Base-by-base conservation (phyloP, 2,113 vertebrate genomes). In the Kryptolebias marmoratus region DNA sequence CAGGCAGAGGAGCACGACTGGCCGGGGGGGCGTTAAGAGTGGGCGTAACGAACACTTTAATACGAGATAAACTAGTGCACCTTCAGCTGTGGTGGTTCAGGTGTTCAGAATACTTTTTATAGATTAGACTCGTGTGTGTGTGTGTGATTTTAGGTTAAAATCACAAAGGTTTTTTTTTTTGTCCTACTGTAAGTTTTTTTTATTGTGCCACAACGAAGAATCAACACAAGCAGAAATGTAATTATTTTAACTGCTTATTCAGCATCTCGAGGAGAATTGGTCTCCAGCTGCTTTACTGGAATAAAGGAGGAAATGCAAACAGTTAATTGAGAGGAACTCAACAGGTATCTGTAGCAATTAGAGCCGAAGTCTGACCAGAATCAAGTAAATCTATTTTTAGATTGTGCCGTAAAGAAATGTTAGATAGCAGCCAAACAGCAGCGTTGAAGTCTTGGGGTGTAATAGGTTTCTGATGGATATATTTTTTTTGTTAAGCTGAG, bases 221-320 rank as follows among this genome's bases (percentile, higher is more conserved):
- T 66, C 49, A 53, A 63, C 57, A 73, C 10, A 2, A 65, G 48
- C 42, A 57, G 59, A 75, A 65, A 60, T 68, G 42, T 64, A 73
- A 82, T 86, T 68, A 77, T 75, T 73, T 65, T 56, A 54, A 66
- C 56, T 45, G 49, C 22, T 77, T 27, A 12, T 63, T 70, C 54
- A 77, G 62, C 60, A 50, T 56, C 49, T 81, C 42, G 11, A 16
- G 71, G 52, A 58, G 32, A 81, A 82, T 70, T 69, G 32, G 52
- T 63, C 64, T 80, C 66, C 47, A 79, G 72, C 66, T 76, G 79
- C 59, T 66, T 71, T 79, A 63, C 31, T 52, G 28, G 57, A 77
- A 59, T 52, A 69, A 72, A 52, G 7, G 66, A 84, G 64, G 54
- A 82, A 82, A 80, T 49, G 30, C 56, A n/a, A 60, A 69, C 30